Evolutionary conservation across 23 tunicate genomes (phyloP).

Genomic region (Styela clava): DNA sequence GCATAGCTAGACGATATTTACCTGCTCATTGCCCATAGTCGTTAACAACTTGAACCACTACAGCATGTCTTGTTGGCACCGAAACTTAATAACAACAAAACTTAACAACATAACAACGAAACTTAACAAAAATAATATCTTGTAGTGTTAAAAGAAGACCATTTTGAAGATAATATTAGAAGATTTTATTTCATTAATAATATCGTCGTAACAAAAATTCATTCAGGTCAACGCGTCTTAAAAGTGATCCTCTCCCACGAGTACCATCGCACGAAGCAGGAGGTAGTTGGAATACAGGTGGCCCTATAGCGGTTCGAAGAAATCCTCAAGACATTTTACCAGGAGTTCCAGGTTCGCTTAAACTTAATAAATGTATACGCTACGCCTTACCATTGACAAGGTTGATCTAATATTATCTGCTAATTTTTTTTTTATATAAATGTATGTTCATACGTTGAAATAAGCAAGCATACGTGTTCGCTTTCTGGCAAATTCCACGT

Average conservation of each 20-base stretch:
- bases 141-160: too few relatives aligned
- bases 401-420: not conserved
- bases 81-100: too few relatives aligned
- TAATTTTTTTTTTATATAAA: not conserved
- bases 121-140: too few relatives aligned
- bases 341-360: constrained; percentile 43
- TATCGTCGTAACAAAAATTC: too few relatives aligned
- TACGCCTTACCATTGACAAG: not conserved
- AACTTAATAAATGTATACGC: not conserved
- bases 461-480: not conserved
- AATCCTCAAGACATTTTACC: constrained; percentile 76
- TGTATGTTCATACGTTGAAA: not conserved
- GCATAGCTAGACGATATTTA: too few relatives aligned
- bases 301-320: constrained; percentile 45
- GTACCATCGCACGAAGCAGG: constrained; percentile 40
- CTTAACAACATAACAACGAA: too few relatives aligned
- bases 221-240: constrained; percentile 19
- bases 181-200: too few relatives aligned
- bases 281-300: constrained; percentile 28
- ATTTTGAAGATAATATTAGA: too few relatives aligned
- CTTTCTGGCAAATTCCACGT: too few relatives aligned
- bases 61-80: too few relatives aligned
- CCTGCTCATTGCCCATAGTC: too few relatives aligned
- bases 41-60: too few relatives aligned
- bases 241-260: constrained; percentile 65